Percentiles rank a stretch among this genome's conserved stretches.
Conservation (phyloP, 2,888 invertebrate species). For the Xestia rhomboidea region DNA sequence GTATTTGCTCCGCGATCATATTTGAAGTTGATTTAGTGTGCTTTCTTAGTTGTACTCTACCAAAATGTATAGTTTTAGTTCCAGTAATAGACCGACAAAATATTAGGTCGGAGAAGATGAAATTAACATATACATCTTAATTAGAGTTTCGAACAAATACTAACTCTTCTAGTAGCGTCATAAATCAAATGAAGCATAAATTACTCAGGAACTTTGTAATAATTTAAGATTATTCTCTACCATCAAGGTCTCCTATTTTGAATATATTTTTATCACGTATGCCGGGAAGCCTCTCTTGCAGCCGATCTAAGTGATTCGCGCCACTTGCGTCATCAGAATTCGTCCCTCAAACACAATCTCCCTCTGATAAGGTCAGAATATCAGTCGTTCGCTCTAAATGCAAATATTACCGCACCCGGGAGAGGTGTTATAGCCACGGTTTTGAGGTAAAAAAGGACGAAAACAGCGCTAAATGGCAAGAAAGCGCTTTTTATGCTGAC, state of each 20-base stretch:
- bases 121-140: conserved; percentile 40
- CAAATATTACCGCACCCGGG: conserved; percentile 89
- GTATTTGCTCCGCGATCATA: conserved; percentile 25
- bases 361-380: conserved; percentile 89
- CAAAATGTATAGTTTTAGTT: conserved; percentile 14
- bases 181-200: conserved; percentile 58
- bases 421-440: conserved; percentile 88
- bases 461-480: conserved; percentile 88
- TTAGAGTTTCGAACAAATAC: conserved; percentile 38
- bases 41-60: conserved; percentile 30
- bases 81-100: neutral
- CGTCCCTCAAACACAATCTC: conserved; percentile 87
- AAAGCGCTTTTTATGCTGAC: conserved; percentile 87
- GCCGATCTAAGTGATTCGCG: conserved; percentile 74
- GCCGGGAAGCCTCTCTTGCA: conserved; percentile 66
- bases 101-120: neutral
- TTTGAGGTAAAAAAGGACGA: conserved; percentile 88
- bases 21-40: conserved; percentile 37
- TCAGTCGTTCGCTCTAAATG: conserved; percentile 90
- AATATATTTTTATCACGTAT: conserved; percentile 72
- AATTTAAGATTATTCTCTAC: conserved; percentile 45
- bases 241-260: conserved; percentile 45
- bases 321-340: conserved; percentile 83
- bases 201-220: conserved; percentile 43
- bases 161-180: conserved; percentile 34